Conservation (phyloP, 2,797 vertebrate genomes). For the Dendrocincla fuliginosa region DNA sequence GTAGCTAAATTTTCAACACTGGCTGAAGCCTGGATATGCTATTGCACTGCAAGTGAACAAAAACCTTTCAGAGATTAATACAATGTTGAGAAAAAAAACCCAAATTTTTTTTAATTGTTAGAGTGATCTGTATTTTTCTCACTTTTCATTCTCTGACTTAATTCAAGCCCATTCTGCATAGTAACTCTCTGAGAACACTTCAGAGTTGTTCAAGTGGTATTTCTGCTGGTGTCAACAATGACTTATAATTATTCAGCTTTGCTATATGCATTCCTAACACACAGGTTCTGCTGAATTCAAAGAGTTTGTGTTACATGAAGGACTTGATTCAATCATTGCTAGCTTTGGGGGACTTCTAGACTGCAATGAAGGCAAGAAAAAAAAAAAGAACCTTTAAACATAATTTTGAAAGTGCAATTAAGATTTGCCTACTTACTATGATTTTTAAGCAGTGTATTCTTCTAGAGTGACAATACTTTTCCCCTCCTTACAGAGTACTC, state of each 20-base stretch:
- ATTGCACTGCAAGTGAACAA: neutral
- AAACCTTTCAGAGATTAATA: neutral
- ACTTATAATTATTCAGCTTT: neutral
- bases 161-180: neutral
- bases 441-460: neutral
- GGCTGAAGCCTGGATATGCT: neutral
- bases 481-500: accelerated
- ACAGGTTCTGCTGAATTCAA: neutral
- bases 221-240: neutral
- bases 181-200: neutral
- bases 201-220: neutral
- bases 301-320: neutral
- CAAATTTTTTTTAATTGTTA: neutral
- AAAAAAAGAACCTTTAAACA: neutral
- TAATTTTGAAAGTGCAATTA: neutral
- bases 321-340: neutral
- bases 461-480: neutral
- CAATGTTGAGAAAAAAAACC: neutral
- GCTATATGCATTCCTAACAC: neutral
- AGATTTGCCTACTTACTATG: neutral
- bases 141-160: neutral
- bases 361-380: neutral
- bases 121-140: neutral
- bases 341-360: neutral
- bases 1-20: neutral